Conservation (phyloP, 2,797 vertebrate species). For the Apogon talboti region DNA sequence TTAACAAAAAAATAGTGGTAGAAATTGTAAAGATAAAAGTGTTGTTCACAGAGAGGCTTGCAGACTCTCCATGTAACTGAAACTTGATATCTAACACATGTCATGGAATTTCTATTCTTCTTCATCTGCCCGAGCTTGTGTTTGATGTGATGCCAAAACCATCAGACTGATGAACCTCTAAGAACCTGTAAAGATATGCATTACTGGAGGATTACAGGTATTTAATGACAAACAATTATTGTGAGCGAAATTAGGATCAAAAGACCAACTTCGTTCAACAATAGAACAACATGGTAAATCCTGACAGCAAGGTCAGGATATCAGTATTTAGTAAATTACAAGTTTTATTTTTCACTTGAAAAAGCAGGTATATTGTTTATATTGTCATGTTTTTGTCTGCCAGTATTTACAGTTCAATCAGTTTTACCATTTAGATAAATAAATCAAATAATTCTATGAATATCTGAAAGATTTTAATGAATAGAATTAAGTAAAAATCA, state of each 20-base stretch:
- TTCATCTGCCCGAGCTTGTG: constrained; percentile 53
- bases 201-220: constrained; percentile 65
- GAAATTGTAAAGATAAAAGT: constrained; percentile 36
- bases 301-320: not conserved
- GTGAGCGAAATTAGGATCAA: constrained; percentile 43
- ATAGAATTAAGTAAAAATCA: too few species aligned
- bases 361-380: not conserved
- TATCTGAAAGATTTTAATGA: too few species aligned
- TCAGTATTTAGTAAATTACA: not conserved
- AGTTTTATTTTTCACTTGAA: not conserved
- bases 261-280: constrained; percentile 24
- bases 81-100: constrained; percentile 64
- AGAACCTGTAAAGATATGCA: constrained; percentile 54
- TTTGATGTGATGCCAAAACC: constrained; percentile 72
- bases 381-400: not conserved
- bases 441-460: not conserved
- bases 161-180: constrained; percentile 57
- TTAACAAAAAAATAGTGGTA: constrained; percentile 16
- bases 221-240: constrained; percentile 67
- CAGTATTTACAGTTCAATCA: constrained; percentile 1
- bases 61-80: constrained; percentile 52
- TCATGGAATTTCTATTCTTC: constrained; percentile 68
- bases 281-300: not conserved
- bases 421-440: not conserved
- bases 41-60: constrained; percentile 41